Evolutionary conservation across 2,888 invertebrate species (phyloP), one percentile per base, ranked within the genome.

Genomic region (Kuschelorhynchus macadamiae): DNA sequence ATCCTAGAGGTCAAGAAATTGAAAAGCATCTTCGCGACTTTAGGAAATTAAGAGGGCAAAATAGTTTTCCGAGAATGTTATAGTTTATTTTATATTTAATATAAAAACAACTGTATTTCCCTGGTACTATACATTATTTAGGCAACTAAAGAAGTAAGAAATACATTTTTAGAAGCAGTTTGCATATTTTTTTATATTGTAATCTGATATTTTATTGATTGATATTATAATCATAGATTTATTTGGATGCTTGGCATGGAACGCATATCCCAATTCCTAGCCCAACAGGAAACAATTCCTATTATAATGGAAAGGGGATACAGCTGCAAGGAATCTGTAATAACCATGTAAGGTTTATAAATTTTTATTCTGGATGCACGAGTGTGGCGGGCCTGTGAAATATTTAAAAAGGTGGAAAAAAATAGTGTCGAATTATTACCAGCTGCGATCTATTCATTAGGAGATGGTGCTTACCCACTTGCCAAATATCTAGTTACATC

Each of bases 211-310:
- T n/a, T n/a, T n/a, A n/a, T n/a, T n/a, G n/a, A n/a, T n/a, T n/a
- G n/a, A n/a, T n/a, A n/a, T n/a, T n/a, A n/a, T n/a, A n/a, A n/a
- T n/a, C n/a, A n/a, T 62, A 44, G 50, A 70, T 66, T 56, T 70
- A 16, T 9, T 50, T 12, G 69, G 66, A 16, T 61, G 55, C 44
- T 49, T 70, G 9, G 70, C n/a, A 66, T 30, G 65, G 66, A 9
- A 67, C 57, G 0, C 70, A 70, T 53, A 67, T 70, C 2, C 30
- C 42, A 5, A 65, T 65, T 39, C 49, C 59, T 7, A 65, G 60
- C 5, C 60, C 55, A 14, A 25, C 7, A 11, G 42, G 17, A 12
- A 65, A 69, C 36, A 55, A 69, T 65, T 69, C 64, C 0, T 69
- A 46, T 52, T 65, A 69, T 49, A 53, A 69, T 39, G 44, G 64